Conservation (phyloP, 2,113 vertebrate species). For the Notarius quadriscutis region DNA sequence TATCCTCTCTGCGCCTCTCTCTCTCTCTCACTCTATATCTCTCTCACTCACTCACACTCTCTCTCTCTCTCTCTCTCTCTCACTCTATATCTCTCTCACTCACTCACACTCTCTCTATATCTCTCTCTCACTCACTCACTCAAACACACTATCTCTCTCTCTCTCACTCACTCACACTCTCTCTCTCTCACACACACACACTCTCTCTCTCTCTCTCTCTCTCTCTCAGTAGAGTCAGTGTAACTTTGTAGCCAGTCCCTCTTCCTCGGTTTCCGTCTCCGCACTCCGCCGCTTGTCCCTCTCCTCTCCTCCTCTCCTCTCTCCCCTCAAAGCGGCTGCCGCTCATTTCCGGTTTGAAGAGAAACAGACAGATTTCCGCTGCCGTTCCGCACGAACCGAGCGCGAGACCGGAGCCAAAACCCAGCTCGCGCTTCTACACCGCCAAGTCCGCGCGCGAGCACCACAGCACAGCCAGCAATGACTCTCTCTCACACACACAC, state of each 20-base stretch:
- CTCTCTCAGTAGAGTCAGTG: conserved; percentile 7
- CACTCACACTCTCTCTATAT: too few species aligned
- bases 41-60: conserved; percentile 10
- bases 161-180: too few species aligned
- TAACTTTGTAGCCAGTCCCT: conserved; percentile 53
- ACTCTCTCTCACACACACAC: neutral
- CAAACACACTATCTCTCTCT: too few species aligned
- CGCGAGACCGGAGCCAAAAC: conserved; percentile 9
- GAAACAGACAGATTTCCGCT: neutral
- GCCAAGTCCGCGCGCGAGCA: conserved; percentile 65
- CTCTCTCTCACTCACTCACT: too few species aligned
- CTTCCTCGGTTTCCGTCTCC: neutral
- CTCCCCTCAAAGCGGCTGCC: neutral
- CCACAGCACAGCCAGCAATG: conserved; percentile 55
- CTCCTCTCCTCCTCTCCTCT: conserved; percentile 6
- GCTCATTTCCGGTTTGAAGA: neutral
- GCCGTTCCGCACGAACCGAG: conserved; percentile 22
- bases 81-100: too few species aligned
- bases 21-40: too few species aligned
- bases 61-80: neutral
- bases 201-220: too few species aligned
- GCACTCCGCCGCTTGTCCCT: neutral
- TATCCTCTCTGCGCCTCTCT: neutral
- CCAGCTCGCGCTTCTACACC: conserved; percentile 53
- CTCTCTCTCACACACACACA: too few species aligned